Evolutionary conservation across 2,888 invertebrate species (phyloP).

Genomic region (Sesia apiformis): DNA sequence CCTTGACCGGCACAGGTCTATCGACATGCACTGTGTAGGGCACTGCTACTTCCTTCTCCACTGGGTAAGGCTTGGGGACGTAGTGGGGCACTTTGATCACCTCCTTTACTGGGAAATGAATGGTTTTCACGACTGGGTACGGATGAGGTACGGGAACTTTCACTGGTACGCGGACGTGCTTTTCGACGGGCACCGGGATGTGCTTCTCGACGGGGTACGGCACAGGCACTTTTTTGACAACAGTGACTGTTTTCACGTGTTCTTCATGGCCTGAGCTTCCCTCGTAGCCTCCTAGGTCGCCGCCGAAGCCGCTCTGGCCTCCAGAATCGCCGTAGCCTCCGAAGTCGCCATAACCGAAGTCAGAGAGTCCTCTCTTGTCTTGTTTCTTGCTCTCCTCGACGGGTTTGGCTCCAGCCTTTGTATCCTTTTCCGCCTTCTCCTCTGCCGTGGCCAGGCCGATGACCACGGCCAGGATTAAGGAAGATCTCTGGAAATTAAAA

Average conservation of each 20-base stretch:
- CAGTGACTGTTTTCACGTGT: slow-evolving; percentile 79
- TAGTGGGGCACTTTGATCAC: slow-evolving; percentile 79
- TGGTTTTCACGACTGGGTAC: slow-evolving; percentile 80
- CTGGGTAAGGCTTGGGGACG: slow-evolving; percentile 80
- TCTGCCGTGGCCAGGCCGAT: slow-evolving; percentile 72
- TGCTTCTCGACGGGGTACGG: slow-evolving; percentile 84
- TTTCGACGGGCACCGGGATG: slow-evolving; percentile 79
- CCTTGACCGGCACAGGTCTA: slow-evolving; percentile 77
- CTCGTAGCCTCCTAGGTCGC: slow-evolving; percentile 20
- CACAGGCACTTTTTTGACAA: slow-evolving; percentile 81
- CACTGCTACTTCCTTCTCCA: slow-evolving; percentile 77
- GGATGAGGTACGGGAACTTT: slow-evolving; percentile 82
- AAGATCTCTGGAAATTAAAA: slow-evolving; percentile 51
- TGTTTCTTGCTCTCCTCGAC: slow-evolving; percentile 68
- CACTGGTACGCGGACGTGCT: slow-evolving; percentile 78
- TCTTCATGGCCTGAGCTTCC: slow-evolving; percentile 41
- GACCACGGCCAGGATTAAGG: slow-evolving; percentile 70
- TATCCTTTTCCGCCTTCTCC: slow-evolving; percentile 63
- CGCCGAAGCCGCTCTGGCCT: slow-evolving; percentile 26
- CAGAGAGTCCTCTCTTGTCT: slow-evolving; percentile 72
- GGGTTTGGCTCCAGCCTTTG: slow-evolving; percentile 59
- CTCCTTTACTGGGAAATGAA: slow-evolving; percentile 79
- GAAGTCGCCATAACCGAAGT: slow-evolving; percentile 57
- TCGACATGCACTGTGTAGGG: slow-evolving; percentile 75
- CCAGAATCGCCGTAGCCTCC: slow-evolving; percentile 28